Base-by-base conservation (phyloP, 1,140 invertebrate genomes). In the Ostrea edulis region DNA sequence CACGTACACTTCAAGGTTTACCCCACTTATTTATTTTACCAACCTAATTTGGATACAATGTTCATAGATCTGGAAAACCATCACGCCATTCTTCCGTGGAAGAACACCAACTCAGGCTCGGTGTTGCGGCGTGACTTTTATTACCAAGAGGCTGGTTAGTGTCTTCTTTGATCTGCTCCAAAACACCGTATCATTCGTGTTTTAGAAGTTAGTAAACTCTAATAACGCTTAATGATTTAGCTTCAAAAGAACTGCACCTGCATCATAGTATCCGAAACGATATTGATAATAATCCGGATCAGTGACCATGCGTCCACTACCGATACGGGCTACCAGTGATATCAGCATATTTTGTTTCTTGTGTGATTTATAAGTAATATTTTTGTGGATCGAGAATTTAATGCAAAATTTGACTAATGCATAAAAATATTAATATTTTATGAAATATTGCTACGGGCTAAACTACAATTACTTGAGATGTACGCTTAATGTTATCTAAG, bases 181-280 rank as follows among this genome's bases (percentile, higher is more conserved):
- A 52, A 83, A 54, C 52, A 52, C 82, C 82, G 12, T 83, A 83
- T 83, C 82, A 83, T 83, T 54, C 44, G 44, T 53, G 82, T 83
- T 83, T 81, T 83, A 53, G 82, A 53, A 25, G 82, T 83, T 83
- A 22, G 44, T 83, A 83, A 83, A 83, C n/a, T 83, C 52, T 83
- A 83, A 83, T 83, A 54, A 83, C 52, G 52, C 82, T 83, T 54
- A 52, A 83, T 83, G 52, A 83, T 83, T 83, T 52, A 52, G 82
- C 82, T 9, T 83, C 52, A 83, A 54, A 52, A 54, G 52, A 53
- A 7, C 51, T 83, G 82, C 82, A 83, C 82, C 82, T 83, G 82
- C 82, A 83, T 53, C 53, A 83, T 83, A 54, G 22, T 83, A 83
- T 54, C 52, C 20, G 44, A 83, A 83, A 83, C 20, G 35, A 54